Evolutionary conservation across 2,888 invertebrate genomes (phyloP).

Genomic region (Hypsopygia costalis): DNA sequence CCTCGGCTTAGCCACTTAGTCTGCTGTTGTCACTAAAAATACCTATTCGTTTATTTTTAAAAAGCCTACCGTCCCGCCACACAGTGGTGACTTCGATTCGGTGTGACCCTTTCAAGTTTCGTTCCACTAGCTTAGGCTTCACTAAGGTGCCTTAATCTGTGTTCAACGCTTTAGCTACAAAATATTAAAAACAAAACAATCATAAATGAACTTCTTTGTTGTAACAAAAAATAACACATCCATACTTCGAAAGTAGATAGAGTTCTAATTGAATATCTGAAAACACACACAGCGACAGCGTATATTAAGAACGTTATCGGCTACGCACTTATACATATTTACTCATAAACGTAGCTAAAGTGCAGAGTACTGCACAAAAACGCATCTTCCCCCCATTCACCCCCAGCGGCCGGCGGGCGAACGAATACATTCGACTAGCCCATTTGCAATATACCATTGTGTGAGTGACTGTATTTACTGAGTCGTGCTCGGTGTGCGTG

Average conservation of each 20-base stretch:
- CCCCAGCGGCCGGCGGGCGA: conserved; percentile 60
- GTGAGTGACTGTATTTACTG: conserved; percentile 59
- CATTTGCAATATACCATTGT: conserved; percentile 77
- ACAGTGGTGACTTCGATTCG: conserved; percentile 10
- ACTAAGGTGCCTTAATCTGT: not conserved
- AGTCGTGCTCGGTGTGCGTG: conserved; percentile 32
- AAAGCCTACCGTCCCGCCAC: conserved; percentile 42
- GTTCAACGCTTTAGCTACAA: not conserved
- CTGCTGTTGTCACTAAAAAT: conserved; percentile 64
- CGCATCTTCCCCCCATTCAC: conserved; percentile 69
- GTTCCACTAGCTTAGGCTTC: not conserved
- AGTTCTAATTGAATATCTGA: conserved; percentile 37
- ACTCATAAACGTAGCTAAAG: conserved; percentile 64
- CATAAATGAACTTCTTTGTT: conserved; percentile 2
- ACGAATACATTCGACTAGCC: conserved; percentile 79
- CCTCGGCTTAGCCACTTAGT: conserved; percentile 55
- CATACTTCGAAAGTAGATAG: conserved; percentile 18
- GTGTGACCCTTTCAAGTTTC: conserved; percentile 2
- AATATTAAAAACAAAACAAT: not conserved
- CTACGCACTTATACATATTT: conserved; percentile 71
- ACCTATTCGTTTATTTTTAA: conserved; percentile 52
- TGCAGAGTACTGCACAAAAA: conserved; percentile 73
- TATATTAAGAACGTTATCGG: conserved; percentile 53
- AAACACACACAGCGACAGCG: conserved; percentile 27
- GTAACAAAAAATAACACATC: not conserved